A percentile compares a stretch with the other conserved stretches of the same genome.
phyloP scores from a whole-genome alignment of 2,797 vertebrate genomes.

The Pseudochirops corinnae region DNA sequence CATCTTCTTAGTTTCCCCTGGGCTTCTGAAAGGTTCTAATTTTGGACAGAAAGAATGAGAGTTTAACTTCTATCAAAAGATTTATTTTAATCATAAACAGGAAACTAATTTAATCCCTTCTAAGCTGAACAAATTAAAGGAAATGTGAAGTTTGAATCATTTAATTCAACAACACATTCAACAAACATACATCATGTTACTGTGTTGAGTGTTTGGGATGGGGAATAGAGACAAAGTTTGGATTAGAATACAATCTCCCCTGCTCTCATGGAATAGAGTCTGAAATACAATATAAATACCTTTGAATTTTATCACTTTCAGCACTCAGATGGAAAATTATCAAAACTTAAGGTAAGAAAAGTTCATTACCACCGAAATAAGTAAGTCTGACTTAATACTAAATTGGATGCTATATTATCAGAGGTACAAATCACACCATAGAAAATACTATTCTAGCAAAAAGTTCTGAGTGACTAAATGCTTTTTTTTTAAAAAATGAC shows the following conservation, averaged over 20 bases:
- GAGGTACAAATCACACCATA: background rate
- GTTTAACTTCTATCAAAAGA: constrained; percentile 49
- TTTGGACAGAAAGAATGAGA: constrained; percentile 20
- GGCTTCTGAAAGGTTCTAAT: constrained; percentile 29
- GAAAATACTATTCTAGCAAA: background rate
- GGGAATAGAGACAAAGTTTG: background rate
- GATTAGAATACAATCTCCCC: background rate
- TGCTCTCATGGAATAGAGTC: background rate
- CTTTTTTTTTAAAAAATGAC: too few relatives aligned
- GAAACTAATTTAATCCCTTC: constrained; percentile 30
- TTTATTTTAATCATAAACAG: constrained; percentile 24
- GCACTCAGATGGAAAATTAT: constrained; percentile 21
- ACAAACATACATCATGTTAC: background rate
- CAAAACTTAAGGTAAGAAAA: constrained; percentile 16
- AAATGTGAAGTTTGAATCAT: background rate
- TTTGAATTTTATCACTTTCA: background rate
- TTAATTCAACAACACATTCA: background rate
- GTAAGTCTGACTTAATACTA: background rate
- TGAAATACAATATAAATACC: background rate
- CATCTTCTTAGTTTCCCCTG: constrained; percentile 17
- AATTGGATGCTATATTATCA: background rate
- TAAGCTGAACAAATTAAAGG: constrained; percentile 6
- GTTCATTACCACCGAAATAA: background rate
- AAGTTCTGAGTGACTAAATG: background rate
- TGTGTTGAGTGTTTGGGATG: background rate